Conservation (phyloP, 2,113 vertebrate genomes). For the Channa maculata region DNA sequence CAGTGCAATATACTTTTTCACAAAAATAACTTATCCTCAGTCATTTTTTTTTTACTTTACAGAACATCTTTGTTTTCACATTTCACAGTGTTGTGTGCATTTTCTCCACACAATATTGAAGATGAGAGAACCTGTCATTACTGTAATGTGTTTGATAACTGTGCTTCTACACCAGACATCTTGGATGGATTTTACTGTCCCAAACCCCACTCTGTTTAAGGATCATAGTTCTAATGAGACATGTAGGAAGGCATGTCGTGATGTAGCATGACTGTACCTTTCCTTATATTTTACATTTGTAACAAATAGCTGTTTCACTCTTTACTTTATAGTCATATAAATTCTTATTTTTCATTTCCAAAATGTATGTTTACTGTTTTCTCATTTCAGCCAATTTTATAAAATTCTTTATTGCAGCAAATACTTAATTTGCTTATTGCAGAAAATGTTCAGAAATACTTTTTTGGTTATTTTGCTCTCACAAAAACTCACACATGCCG, state of each 20-base stretch:
- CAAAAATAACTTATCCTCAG: no score
- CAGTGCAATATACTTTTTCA: no score
- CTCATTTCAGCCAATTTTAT: not conserved
- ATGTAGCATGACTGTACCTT: slow-evolving; percentile 15
- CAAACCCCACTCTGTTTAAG: slow-evolving; percentile 35
- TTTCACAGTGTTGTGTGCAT: no score
- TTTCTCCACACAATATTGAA: slow-evolving; percentile 42
- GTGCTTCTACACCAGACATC: slow-evolving; percentile 35
- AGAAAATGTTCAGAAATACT: not conserved
- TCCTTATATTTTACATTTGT: slow-evolving; percentile 31
- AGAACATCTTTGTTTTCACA: no score
- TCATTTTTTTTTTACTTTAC: no score
- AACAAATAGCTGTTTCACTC: not conserved
- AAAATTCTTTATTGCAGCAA: not conserved
- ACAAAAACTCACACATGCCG: slow-evolving; percentile 1
- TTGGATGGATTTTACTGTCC: slow-evolving; percentile 42
- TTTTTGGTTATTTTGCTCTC: not conserved
- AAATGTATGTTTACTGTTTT: not conserved
- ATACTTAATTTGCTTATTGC: not conserved
- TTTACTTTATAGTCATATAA: not conserved
- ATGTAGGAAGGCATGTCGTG: slow-evolving; percentile 11
- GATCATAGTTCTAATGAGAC: slow-evolving; percentile 51
- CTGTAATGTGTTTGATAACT: slow-evolving; percentile 45
- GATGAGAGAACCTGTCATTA: slow-evolving; percentile 60
- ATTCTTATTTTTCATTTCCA: not conserved